Evolutionary conservation across 1,140 invertebrate species (phyloP), one percentile per base, ranked within the genome.

Genomic region (Caenorhabditis brenneri): DNA sequence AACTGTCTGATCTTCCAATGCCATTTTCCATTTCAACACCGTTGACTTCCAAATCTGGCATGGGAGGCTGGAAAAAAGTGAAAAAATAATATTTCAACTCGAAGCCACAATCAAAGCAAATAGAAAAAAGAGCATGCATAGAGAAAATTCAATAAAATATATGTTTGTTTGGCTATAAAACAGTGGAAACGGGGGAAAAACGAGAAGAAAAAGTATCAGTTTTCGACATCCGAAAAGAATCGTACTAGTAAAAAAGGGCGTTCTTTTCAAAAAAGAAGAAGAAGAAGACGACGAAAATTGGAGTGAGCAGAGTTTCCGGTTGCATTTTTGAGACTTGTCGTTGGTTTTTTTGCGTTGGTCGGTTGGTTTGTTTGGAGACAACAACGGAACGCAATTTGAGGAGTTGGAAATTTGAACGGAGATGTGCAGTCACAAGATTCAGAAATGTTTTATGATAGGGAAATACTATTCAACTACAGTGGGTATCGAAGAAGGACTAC

Each of bases 11-110:
- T 74, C 65, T 39, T 42, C 65, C 65, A 74, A 74, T 81, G 22
- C 69, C 79, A 84, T 85, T 84, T 27, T 83, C 65, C 69, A 74
- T 79, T 42, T 79, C 48, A 58, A 83, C 49, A 29, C 82, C 81
- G 36, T 82, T 82, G 58, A 74, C 22, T 42, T 82, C 81, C 55
- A 82, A 39, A 46, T 82, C 58, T 42, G 81, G 81, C 81, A 82
- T 82, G 7, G 22, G 33, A 22, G 12, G 65, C 36, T 65, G 58
- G 58, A 65, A 55, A 55, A 55, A 36, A 65, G 31, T 9, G 19
- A 10, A 31, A 42, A 42, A 74, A 74, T 46, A 24, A 39, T 74
- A 74, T 24, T 74, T 74, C 65, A 74, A 74, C 65, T 74, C 31
- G 29, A 33, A 65, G 22, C n/a, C 27, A 65, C 58, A 58, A 80